Evolutionary conservation across 2,888 invertebrate species (phyloP), one percentile per base, ranked within the genome.

Genomic region (Coelinius sp.): DNA sequence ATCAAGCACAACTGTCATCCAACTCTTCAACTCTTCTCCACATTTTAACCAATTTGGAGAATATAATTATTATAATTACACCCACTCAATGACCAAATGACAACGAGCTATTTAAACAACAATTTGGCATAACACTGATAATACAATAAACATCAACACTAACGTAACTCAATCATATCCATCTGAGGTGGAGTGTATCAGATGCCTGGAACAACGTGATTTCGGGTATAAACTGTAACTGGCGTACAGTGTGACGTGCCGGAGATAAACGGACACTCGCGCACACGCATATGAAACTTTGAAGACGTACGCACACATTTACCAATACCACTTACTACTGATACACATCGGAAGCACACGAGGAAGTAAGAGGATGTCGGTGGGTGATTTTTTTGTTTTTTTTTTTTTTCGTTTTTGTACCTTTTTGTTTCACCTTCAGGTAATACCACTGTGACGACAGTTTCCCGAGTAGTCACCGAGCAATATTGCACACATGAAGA

Each of bases 271-370:
- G 35, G 31, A 35, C 59, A 59, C 59, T 59, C 31, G 35, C 59
- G 59, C 59, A 59, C 59, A 59, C 59, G 59, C 59, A 59, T 35
- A 17, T 59, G 14, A 59, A 59, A 59, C 35, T 59, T 59, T 35
- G 31, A 31, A n/a, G 49, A 25, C 25, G 25, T 35, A 56, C 14
- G 56, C 27, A 59, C 59, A 20, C 35, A 59, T 59, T 59, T 59
- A 59, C 59, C 59, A 27, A 25, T 56, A 56, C 56, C 52, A 25
- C 25, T 53, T 22, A 12, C n/a, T n/a, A n/a, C 6, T 53, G 25
- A 53, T 53, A 53, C 53, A 53, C 53, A 53, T 53, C 5, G 25
- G 53, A 41, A 41, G 41, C 41, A 41, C 41, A 41, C n/a, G 41
- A 41, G 41, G 41, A 41, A 31, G 31, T 41, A 8, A 31, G 31